A percentile compares a stretch with the other conserved stretches of the same genome.
Evolutionary conservation across 2,888 invertebrate genomes (phyloP).

Genomic region (Tupiocoris notatus): DNA sequence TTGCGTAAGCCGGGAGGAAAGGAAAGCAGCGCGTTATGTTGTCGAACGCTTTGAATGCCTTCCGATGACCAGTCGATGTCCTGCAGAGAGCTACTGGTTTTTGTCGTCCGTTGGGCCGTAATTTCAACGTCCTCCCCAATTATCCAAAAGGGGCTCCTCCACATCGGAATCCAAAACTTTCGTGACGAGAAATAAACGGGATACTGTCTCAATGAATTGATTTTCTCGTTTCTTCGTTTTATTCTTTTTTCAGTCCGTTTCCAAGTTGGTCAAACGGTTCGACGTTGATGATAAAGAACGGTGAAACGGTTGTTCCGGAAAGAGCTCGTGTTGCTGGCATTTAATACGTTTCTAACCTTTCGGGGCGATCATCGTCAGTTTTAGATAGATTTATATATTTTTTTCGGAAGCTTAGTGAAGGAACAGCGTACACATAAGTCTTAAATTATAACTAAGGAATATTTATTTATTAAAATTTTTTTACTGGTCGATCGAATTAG

Average conservation of each 20-base stretch:
- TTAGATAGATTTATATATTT: no score
- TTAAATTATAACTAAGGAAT: no score
- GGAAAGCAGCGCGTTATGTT: neutral
- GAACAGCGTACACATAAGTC: no score
- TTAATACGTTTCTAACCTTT: neutral
- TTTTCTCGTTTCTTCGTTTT: conserved; percentile 6
- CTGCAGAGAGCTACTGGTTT: conserved; percentile 12
- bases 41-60: conserved; percentile 21
- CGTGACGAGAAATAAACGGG: conserved; percentile 31
- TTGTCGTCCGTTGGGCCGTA: conserved; percentile 22
- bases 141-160: neutral
- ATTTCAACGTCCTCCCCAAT: conserved; percentile 28
- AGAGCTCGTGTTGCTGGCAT: neutral
- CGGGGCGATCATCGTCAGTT: neutral
- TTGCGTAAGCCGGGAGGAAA: conserved; percentile 16
- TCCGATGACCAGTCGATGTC: conserved; percentile 17
- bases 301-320: neutral
- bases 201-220: conserved; percentile 31
- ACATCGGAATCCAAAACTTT: conserved; percentile 7
- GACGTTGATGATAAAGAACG: conserved; percentile 26
- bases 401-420: no score
- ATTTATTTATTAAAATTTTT: no score
- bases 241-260: conserved; percentile 2
- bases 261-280: neutral
- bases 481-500: no score